Evolutionary conservation across 2,888 invertebrate species (phyloP), one percentile per base, ranked within the genome.

Genomic region (Meandrusa payeni): DNA sequence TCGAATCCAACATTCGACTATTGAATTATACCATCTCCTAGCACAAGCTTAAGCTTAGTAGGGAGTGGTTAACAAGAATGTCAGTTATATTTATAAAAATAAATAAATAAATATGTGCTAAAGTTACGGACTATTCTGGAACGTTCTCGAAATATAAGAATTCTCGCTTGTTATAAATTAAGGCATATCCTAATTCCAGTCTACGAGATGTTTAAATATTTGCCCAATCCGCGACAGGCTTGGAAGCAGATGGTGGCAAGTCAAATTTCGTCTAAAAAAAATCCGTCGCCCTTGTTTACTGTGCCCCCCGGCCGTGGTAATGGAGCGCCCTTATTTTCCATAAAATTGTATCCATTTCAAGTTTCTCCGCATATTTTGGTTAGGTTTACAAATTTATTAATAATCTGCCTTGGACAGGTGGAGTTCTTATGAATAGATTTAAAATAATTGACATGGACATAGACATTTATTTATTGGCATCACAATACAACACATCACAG

Each of bases 261-360:
- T 80, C 76, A 75, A 77, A 76, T 72, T 76, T 76, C 76, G 75
- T 78, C 75, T 74, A 73, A 78, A 81, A 43, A 76, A 79, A 78
- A 69, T 69, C 69, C 56, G 41, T 56, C 69, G 41, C 39, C 49
- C 45, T 42, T 55, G 75, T 79, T 77, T 76, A 70, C 63, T 62
- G 62, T 64, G 58, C 55, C 61, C 65, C 65, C 53, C 53, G 50
- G 59, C 47, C 58, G 45, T 24, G 49, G 64, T 69, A 71, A 74
- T 68, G 70, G 69, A 67, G 56, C 59, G 56, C 59, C 61, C 57
- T 61, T 54, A 58, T 54, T 57, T 60, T 57, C 47, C 50, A 59
- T 43, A 29, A 42, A 36, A 29, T 42, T 31, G 3, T 19, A 19
- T 33, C 22, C 10, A 22, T 28, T 22, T 34, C 5, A 32, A 26